A percentile compares a stretch with the other conserved stretches of the same genome.
Conservation (phyloP, 2,797 vertebrate species). For the Karalla daura region DNA sequence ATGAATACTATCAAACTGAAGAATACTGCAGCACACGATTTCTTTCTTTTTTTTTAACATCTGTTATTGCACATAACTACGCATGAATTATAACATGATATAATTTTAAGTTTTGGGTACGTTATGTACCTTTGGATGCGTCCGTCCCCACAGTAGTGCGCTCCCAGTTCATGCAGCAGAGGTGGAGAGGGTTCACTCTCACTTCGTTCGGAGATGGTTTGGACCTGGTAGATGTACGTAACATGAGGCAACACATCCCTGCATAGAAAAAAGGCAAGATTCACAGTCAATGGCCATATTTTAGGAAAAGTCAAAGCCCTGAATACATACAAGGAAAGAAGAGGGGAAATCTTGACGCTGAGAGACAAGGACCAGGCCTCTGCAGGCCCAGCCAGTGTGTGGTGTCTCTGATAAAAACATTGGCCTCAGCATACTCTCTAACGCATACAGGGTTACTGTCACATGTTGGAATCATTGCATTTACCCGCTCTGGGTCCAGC, state of each 20-base stretch:
- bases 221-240: conserved; percentile 89
- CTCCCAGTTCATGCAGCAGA: conserved; percentile 87
- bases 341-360: no score
- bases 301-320: conserved; percentile 11
- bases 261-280: conserved; percentile 41
- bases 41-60: background rate
- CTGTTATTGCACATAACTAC: background rate
- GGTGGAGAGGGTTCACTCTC: conserved; percentile 92
- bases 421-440: conserved; percentile 11
- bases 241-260: conserved; percentile 87
- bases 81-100: background rate
- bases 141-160: conserved; percentile 96
- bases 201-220: conserved; percentile 85
- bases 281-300: conserved; percentile 1
- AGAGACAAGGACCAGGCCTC: conserved; percentile 1
- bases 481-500: conserved; percentile 24
- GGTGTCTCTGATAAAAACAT: conserved; percentile 20
- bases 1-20: conserved; percentile 5
- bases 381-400: conserved; percentile 7
- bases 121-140: conserved; percentile 89
- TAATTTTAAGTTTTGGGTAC: background rate
- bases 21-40: background rate
- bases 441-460: conserved; percentile 18
- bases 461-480: background rate
- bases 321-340: background rate